Evolutionary conservation across 1,140 invertebrate genomes (phyloP).

Genomic region (Pseudomyrmex dendroicus): DNA sequence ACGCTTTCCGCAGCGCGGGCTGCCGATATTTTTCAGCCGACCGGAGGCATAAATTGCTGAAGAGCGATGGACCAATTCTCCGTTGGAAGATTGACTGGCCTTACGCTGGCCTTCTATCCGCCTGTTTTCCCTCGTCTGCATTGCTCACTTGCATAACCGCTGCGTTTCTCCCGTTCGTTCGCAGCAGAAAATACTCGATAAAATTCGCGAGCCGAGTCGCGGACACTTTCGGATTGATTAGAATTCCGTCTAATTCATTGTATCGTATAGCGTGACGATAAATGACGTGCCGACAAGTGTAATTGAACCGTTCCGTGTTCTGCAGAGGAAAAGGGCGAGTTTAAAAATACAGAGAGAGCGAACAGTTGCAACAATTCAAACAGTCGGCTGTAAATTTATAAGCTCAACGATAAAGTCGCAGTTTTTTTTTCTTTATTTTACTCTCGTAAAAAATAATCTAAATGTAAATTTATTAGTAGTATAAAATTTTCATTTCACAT

Average conservation of each 20-base stretch:
- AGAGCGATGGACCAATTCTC: conserved; percentile 76
- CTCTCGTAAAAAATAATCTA: too few relatives aligned
- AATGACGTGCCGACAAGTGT: neutral
- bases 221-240: conserved; percentile 40
- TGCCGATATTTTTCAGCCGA: conserved; percentile 66
- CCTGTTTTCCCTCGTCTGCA: conserved; percentile 18
- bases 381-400: conserved; percentile 9
- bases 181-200: conserved; percentile 27
- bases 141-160: conserved; percentile 3
- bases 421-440: too few relatives aligned
- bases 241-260: conserved; percentile 47
- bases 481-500: too few relatives aligned
- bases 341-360: neutral
- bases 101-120: conserved; percentile 38
- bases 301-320: neutral
- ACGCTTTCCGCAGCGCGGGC: conserved; percentile 36
- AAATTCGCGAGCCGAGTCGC: conserved; percentile 23
- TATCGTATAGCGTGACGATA: conserved; percentile 7
- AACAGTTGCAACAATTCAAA: neutral
- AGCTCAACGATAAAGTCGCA: too few relatives aligned
- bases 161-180: conserved; percentile 26
- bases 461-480: too few relatives aligned
- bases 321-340: neutral
- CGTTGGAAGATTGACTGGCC: conserved; percentile 74
- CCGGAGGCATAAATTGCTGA: conserved; percentile 74